phyloP scores from a whole-genome alignment of 1,140 invertebrate genomes.

The Rhopalosiphum padi region DNA sequence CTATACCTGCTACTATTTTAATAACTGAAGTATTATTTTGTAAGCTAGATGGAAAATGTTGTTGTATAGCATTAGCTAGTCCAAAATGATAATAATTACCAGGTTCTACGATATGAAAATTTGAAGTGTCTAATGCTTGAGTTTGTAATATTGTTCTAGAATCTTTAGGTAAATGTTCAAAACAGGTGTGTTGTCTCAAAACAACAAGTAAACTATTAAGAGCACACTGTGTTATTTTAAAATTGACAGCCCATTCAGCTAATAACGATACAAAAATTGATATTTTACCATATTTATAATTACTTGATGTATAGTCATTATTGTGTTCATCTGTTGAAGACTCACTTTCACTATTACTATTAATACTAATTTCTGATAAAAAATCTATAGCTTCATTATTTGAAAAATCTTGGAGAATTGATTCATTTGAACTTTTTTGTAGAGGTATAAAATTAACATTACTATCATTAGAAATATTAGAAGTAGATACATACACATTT shows the following conservation, averaged over 20 bases:
- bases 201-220: constrained; percentile 3
- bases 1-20: constrained; percentile 15
- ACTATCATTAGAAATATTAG: background rate
- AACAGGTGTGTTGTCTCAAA: background rate
- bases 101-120: background rate
- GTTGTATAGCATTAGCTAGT: constrained; percentile 41
- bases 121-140: background rate
- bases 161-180: constrained; percentile 2
- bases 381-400: no score
- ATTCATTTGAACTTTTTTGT: background rate
- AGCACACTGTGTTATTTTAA: background rate
- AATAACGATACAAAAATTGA: background rate
- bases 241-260: background rate
- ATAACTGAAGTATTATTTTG: background rate
- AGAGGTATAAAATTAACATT: background rate
- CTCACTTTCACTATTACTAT: background rate
- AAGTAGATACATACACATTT: background rate
- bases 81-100: constrained; percentile 59
- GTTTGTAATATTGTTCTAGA: constrained; percentile 4
- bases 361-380: background rate
- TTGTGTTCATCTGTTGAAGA: background rate
- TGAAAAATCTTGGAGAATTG: no score
- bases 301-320: background rate
- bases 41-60: background rate
- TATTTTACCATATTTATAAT: background rate